These are phyloP conservation scores for Volucella inanis DNA, from an alignment of 2,888 invertebrate species.

Conservation along the genomic window DNA sequence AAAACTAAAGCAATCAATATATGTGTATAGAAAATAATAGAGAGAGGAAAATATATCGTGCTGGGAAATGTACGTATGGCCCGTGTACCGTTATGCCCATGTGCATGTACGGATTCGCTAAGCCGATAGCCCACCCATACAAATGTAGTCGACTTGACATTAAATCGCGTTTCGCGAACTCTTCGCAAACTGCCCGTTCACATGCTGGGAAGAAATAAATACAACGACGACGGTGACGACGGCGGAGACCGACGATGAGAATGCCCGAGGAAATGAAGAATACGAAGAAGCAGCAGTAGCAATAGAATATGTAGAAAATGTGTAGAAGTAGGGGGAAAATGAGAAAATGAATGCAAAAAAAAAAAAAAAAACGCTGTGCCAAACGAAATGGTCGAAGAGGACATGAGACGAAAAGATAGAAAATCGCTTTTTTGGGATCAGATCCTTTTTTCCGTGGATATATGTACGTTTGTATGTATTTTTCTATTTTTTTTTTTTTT, in stretches of 20 bases:
- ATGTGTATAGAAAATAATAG: conserved; percentile 72
- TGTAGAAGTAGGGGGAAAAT: conserved; percentile 73
- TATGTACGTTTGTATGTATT: background rate
- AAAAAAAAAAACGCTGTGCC: conserved; percentile 38
- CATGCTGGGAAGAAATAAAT: conserved; percentile 73
- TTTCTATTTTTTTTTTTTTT: too few species aligned
- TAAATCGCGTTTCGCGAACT: conserved; percentile 75
- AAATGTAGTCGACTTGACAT: conserved; percentile 65
- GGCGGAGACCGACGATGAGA: conserved; percentile 31
- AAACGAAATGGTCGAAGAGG: conserved; percentile 56
- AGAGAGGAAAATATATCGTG: conserved; percentile 69
- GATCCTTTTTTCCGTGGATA: conserved; percentile 71
- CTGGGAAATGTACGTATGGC: conserved; percentile 65
- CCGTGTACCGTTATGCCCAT: conserved; percentile 46
- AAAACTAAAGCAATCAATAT: conserved; percentile 74
- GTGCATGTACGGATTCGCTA: conserved; percentile 68
- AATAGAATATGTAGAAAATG: conserved; percentile 43
- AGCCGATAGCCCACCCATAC: conserved; percentile 74
- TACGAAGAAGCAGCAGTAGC: conserved; percentile 50
- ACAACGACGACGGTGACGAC: conserved; percentile 56
- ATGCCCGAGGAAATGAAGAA: conserved; percentile 67
- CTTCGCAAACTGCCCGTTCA: conserved; percentile 74
- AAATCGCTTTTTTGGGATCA: conserved; percentile 74
- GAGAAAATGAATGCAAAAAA: conserved; percentile 74
- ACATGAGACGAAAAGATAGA: conserved; percentile 74